Conservation (phyloP, 2,797 vertebrate species). For the Bradypodion ventrale region DNA sequence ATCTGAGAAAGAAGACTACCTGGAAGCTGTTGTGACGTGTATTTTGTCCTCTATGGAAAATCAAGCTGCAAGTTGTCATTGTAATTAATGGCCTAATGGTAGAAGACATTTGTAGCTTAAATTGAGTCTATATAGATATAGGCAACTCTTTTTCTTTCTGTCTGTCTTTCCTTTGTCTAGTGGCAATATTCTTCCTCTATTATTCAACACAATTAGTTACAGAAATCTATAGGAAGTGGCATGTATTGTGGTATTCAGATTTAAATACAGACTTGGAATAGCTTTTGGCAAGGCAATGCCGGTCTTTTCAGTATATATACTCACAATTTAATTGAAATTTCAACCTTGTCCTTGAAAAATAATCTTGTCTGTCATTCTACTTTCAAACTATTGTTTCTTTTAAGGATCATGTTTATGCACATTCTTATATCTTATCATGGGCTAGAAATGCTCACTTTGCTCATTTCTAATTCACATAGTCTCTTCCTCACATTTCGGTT, state of each 20-base stretch:
- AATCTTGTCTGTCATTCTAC: constrained; percentile 22
- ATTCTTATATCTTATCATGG: constrained; percentile 36
- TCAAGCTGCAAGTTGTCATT: too few relatives aligned
- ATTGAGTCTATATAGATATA: too few relatives aligned
- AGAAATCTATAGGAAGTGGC: not conserved
- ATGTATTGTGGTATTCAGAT: not conserved
- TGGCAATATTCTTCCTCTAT: too few relatives aligned
- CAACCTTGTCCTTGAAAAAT: constrained; percentile 42
- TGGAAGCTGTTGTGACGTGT: too few relatives aligned
- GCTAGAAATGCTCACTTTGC: constrained; percentile 11
- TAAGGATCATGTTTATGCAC: constrained; percentile 36
- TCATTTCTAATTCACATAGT: constrained; percentile 10
- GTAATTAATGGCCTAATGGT: too few relatives aligned
- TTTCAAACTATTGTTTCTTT: constrained; percentile 33
- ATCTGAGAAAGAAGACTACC: not conserved
- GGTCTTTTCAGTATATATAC: constrained; percentile 35
- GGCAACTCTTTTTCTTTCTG: too few relatives aligned
- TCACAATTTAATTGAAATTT: constrained; percentile 36
- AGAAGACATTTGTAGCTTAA: too few relatives aligned
- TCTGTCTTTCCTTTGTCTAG: too few relatives aligned
- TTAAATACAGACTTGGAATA: not conserved
- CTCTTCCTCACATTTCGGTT: constrained; percentile 24
- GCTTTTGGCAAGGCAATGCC: constrained; percentile 33
- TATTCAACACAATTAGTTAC: not conserved
- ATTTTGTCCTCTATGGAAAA: too few relatives aligned